Percentiles rank a stretch among this genome's conserved stretches.
Conservation (phyloP, 1,140 invertebrate species). For the Bombus breviceps region DNA sequence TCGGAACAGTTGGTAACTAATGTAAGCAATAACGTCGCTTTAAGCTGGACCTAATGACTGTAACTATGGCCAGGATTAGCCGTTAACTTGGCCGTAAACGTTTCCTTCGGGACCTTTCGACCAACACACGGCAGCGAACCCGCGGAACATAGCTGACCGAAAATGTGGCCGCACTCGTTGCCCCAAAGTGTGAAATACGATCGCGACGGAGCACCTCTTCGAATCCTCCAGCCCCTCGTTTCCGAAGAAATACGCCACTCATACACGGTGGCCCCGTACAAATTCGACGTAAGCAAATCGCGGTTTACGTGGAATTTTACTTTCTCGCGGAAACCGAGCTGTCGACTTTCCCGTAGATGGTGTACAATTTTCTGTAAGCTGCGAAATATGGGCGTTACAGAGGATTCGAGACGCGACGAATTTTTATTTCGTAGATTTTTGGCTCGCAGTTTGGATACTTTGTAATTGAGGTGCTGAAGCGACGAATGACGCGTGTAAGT, state of each 20-base stretch:
- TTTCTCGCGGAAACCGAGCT: background rate
- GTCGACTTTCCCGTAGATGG: background rate
- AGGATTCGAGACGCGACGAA: no score
- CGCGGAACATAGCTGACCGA: slow-evolving; percentile 57
- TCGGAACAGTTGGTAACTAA: slow-evolving; percentile 66
- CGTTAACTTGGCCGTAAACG: slow-evolving; percentile 76
- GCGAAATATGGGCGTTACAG: no score
- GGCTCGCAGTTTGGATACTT: no score
- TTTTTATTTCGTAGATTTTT: no score
- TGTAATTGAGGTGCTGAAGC: no score
- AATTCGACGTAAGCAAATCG: slow-evolving; percentile 58
- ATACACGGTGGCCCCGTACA: background rate
- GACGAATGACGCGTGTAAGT: no score
- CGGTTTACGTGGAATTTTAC: background rate
- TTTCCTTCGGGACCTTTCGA: slow-evolving; percentile 67
- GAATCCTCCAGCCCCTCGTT: background rate
- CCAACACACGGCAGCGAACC: slow-evolving; percentile 9
- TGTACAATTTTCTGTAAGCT: background rate
- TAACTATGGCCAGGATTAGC: slow-evolving; percentile 73
- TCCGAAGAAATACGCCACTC: slow-evolving; percentile 41
- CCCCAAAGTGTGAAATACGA: slow-evolving; percentile 62
- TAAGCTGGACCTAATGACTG: slow-evolving; percentile 72
- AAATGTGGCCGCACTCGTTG: slow-evolving; percentile 52
- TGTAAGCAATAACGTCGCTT: slow-evolving; percentile 69
- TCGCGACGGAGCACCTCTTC: slow-evolving; percentile 23